Percentiles rank a stretch among this genome's conserved stretches.
These are phyloP conservation scores for Urocyon cinereoargenteus DNA, from an alignment of 2,797 vertebrate species.

Conservation along the genomic window DNA sequence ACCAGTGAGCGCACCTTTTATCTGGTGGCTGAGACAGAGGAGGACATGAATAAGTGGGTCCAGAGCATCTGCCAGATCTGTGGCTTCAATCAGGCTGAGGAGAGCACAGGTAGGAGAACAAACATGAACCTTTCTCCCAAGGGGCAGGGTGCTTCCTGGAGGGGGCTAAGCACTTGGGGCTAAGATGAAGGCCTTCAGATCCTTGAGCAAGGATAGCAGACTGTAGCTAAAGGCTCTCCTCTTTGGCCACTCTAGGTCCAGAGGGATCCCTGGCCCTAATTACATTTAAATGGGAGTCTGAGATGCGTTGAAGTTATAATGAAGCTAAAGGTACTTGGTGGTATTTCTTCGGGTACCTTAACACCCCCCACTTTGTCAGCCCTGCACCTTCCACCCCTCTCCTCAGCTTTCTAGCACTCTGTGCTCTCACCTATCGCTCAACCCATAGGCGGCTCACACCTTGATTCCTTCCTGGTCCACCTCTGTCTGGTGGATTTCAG, in stretches of 20 bases:
- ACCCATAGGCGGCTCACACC: background rate
- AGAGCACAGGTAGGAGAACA: conserved; percentile 91
- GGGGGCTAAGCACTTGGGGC: background rate
- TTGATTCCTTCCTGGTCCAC: background rate
- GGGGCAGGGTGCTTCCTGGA: background rate
- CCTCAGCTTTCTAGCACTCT: background rate
- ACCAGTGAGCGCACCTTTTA: conserved; percentile 99
- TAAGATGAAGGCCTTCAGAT: background rate
- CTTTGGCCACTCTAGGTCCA: background rate
- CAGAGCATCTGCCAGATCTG: conserved; percentile 99
- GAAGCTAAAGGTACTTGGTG: background rate
- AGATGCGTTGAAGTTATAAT: background rate
- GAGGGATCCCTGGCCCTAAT: background rate
- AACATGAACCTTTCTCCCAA: background rate
- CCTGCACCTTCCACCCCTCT: background rate
- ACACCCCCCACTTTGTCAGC: background rate
- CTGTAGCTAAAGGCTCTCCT: background rate
- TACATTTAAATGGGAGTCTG: background rate
- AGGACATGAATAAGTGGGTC: conserved; percentile 99
- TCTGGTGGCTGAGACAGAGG: conserved; percentile 97
- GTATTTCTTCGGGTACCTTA: background rate
- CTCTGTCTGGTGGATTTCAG: background rate
- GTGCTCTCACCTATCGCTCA: background rate
- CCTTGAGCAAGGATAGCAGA: background rate
- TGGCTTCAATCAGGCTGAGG: conserved; percentile 98